phyloP scores from a whole-genome alignment of 2,113 vertebrate genomes.

The Xyrauchen texanus region DNA sequence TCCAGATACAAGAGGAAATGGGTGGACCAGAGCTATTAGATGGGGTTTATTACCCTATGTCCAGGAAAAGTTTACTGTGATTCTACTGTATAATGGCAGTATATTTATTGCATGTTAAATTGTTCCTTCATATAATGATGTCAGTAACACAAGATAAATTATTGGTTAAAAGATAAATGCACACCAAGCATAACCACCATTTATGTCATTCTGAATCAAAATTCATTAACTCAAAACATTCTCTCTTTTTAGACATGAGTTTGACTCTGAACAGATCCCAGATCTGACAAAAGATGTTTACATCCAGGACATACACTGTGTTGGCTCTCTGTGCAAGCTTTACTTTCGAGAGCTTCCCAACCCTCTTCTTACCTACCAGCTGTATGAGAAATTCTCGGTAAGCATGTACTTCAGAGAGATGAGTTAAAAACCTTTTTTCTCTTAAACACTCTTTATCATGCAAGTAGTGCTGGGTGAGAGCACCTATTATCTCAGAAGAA shows the following conservation, averaged over 20 bases:
- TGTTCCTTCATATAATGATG: too few species aligned
- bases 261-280: constrained; percentile 97
- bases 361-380: constrained; percentile 95
- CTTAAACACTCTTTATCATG: not conserved
- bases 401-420: constrained; percentile 61
- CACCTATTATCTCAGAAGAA: constrained; percentile 8
- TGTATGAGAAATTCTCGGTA: constrained; percentile 98
- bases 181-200: too few species aligned
- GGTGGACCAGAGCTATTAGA: not conserved
- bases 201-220: too few species aligned
- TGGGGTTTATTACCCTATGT: not conserved
- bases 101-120: not conserved
- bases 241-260: constrained; percentile 83
- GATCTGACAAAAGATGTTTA: constrained; percentile 98
- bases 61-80: not conserved
- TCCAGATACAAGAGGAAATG: not conserved
- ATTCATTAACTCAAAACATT: too few species aligned
- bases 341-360: constrained; percentile 98
- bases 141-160: too few species aligned
- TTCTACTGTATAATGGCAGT: too few species aligned
- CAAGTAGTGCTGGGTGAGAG: constrained; percentile 1
- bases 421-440: constrained; percentile 5
- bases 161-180: too few species aligned
- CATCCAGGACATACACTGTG: constrained; percentile 97
- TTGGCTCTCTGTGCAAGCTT: constrained; percentile 96